Conservation (phyloP, 2,113 vertebrate species). For the Trematomus loennbergii region DNA sequence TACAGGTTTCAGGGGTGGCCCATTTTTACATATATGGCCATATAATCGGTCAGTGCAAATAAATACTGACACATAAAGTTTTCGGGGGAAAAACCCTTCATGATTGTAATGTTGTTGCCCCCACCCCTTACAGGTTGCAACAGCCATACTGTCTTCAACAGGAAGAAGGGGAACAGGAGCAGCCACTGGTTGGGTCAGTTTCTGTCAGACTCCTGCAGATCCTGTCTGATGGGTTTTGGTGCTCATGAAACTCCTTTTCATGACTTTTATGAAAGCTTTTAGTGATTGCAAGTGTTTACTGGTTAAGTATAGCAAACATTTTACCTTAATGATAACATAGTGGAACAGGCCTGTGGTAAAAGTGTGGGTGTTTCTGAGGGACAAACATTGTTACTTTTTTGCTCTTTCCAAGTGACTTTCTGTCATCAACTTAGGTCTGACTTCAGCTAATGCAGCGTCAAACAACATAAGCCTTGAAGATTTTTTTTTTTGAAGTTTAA, state of each 20-base stretch:
- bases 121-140: background rate
- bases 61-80: background rate
- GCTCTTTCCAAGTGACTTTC: background rate
- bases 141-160: slow-evolving; percentile 3
- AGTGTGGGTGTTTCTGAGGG: background rate
- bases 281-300: background rate
- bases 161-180: slow-evolving; percentile 24
- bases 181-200: slow-evolving; percentile 53
- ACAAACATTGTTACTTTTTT: no score
- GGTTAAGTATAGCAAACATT: no score
- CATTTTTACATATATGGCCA: no score
- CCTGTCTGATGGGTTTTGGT: slow-evolving; percentile 71
- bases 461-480: background rate
- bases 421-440: background rate
- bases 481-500: background rate
- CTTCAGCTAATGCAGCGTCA: background rate
- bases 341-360: background rate
- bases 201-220: slow-evolving; percentile 59
- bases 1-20: background rate
- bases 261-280: background rate
- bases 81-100: background rate
- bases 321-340: background rate
- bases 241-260: slow-evolving; percentile 1
- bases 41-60: background rate
- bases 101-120: background rate